Conservation (phyloP, 2,888 invertebrate genomes). For the Cheiracanthium punctorium region DNA sequence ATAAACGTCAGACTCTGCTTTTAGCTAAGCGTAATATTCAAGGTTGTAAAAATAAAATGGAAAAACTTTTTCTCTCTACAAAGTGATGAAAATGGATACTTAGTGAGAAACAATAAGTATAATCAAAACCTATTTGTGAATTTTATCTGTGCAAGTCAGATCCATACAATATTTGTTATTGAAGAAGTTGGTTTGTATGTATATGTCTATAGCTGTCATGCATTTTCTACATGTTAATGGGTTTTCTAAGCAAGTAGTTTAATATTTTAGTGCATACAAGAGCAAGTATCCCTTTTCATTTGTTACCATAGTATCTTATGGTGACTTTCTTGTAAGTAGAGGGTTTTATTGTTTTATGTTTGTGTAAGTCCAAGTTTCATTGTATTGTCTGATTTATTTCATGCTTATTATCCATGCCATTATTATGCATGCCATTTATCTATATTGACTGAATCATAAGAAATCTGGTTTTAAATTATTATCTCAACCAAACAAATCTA, state of each 20-base stretch:
- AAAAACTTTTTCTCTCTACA: neutral
- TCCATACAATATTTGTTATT: no score
- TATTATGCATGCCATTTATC: no score
- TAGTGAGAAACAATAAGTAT: neutral
- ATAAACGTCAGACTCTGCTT: conserved; percentile 12
- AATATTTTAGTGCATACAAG: neutral
- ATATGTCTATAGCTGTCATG: neutral
- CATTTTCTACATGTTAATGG: neutral
- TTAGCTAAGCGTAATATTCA: conserved; percentile 43
- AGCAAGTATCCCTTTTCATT: neutral
- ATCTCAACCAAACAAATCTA: no score
- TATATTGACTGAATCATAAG: no score
- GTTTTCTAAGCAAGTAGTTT: neutral
- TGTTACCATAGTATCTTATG: neutral
- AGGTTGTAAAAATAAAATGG: neutral
- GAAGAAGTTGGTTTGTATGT: neutral
- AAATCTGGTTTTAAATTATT: no score
- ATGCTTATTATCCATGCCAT: no score
- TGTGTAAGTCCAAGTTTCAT: no score
- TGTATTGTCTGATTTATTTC: no score
- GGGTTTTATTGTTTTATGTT: neutral
- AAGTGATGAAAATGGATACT: conserved; percentile 15
- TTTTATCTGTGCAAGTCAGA: neutral
- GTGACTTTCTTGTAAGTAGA: neutral
- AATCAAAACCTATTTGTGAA: neutral